These are phyloP conservation scores for Cydia splendana DNA, from an alignment of 1,140 invertebrate species.

Conservation along the genomic window DNA sequence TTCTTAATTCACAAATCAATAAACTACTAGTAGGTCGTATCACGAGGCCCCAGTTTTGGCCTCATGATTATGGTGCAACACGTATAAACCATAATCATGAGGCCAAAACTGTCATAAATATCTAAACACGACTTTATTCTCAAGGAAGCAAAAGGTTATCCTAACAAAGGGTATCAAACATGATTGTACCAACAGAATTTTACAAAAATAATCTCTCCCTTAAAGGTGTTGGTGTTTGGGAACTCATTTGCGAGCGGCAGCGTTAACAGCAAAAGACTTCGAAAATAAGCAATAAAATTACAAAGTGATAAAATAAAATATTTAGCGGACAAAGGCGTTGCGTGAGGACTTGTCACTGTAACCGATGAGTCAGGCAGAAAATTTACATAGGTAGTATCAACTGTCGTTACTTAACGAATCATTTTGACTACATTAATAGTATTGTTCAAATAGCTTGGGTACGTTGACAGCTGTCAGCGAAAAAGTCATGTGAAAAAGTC, in stretches of 20 bases:
- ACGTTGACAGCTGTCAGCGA: too few relatives aligned
- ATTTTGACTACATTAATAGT: too few relatives aligned
- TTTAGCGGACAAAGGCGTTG: not conserved
- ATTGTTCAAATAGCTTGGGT: too few relatives aligned
- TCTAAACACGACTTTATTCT: not conserved
- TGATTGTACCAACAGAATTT: not conserved
- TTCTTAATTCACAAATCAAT: too few relatives aligned
- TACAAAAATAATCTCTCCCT: not conserved
- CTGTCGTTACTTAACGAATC: not conserved
- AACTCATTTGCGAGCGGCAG: constrained; percentile 5
- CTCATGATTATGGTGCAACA: not conserved
- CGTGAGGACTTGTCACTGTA: not conserved
- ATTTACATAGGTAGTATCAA: not conserved
- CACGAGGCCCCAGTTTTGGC: too few relatives aligned
- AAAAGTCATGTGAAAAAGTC: too few relatives aligned
- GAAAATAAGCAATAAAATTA: constrained; percentile 12
- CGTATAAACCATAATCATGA: too few relatives aligned
- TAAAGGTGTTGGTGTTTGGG: not conserved
- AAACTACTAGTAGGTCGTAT: too few relatives aligned
- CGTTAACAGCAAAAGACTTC: not conserved
- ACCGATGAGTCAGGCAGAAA: not conserved
- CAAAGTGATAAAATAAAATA: not conserved
- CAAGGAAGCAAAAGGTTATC: not conserved
- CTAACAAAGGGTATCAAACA: too few relatives aligned
- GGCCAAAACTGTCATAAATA: too few relatives aligned